phyloP scores from a whole-genome alignment of 2,888 invertebrate genomes.

The Chesias legatella region DNA sequence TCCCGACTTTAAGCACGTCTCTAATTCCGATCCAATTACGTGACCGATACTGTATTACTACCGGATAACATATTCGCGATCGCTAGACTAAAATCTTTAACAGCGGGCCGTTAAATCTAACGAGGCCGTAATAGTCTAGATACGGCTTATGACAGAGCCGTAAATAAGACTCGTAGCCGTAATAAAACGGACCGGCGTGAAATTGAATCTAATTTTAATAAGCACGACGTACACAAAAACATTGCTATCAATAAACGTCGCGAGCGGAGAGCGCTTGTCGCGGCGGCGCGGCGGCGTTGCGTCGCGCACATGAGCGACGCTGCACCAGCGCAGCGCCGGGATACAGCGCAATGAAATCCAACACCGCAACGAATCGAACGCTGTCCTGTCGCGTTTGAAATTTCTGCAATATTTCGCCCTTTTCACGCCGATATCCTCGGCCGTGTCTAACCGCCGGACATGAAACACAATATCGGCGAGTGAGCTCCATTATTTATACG shows the following conservation, averaged over 20 bases:
- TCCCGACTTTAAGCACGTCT: conserved; percentile 9
- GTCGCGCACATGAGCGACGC: conserved; percentile 52
- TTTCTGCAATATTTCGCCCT: conserved; percentile 80
- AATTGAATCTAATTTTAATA: conserved; percentile 60
- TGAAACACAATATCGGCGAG: conserved; percentile 76
- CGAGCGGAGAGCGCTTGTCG: conserved; percentile 47
- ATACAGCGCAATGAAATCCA: conserved; percentile 76
- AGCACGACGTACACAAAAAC: conserved; percentile 55
- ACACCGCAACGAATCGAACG: conserved; percentile 78
- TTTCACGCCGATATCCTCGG: conserved; percentile 76
- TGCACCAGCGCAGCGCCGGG: conserved; percentile 41
- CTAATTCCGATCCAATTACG: conserved; percentile 17
- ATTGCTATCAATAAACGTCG: conserved; percentile 68
- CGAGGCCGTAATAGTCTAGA: conserved; percentile 42
- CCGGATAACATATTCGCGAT: conserved; percentile 12
- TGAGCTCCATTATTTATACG: conserved; percentile 73
- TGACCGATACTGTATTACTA: conserved; percentile 13
- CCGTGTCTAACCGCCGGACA: conserved; percentile 75
- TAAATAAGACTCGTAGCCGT: conserved; percentile 40
- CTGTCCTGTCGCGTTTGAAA: conserved; percentile 77
- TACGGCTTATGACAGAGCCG: conserved; percentile 36
- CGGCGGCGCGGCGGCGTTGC: too few relatives aligned
- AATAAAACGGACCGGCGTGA: conserved; percentile 42
- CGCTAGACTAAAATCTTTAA: conserved; percentile 40
- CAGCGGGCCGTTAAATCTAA: conserved; percentile 43